Conservation (phyloP, 2,888 invertebrate genomes). For the Ormyrus pomaceus region DNA sequence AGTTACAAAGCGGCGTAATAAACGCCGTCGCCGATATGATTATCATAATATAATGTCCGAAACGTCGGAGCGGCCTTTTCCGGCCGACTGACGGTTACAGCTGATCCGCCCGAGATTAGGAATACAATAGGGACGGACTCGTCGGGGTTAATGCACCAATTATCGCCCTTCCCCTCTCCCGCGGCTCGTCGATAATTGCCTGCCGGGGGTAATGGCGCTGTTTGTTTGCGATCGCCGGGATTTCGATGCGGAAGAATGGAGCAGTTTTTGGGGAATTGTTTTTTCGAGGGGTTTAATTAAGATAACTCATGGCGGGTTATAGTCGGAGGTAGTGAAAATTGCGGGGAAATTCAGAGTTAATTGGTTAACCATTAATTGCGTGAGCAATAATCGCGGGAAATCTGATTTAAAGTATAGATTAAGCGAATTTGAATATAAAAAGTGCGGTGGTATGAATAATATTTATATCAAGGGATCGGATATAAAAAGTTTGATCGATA, state of each 20-base stretch:
- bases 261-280: too few relatives aligned
- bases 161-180: not conserved
- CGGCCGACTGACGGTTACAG: conserved; percentile 9
- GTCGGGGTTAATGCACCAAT: conserved; percentile 27
- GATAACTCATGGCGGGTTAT: too few relatives aligned
- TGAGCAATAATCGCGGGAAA: too few relatives aligned
- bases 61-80: conserved; percentile 8
- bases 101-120: conserved; percentile 16
- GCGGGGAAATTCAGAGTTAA: too few relatives aligned
- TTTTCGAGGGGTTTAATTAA: too few relatives aligned
- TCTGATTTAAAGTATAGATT: too few relatives aligned
- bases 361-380: too few relatives aligned
- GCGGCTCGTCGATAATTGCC: not conserved
- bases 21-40: not conserved
- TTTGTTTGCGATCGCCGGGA: too few relatives aligned
- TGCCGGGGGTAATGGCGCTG: too few relatives aligned
- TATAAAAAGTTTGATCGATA: conserved; percentile 41
- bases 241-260: too few relatives aligned
- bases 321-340: too few relatives aligned
- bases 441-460: conserved; percentile 15
- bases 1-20: not conserved
- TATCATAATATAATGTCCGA: conserved; percentile 9
- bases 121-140: not conserved
- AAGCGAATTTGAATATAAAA: not conserved
- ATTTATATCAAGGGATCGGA: conserved; percentile 17